Evolutionary conservation across 2,888 invertebrate species (phyloP).

Genomic region (Silvanus unidentatus): DNA sequence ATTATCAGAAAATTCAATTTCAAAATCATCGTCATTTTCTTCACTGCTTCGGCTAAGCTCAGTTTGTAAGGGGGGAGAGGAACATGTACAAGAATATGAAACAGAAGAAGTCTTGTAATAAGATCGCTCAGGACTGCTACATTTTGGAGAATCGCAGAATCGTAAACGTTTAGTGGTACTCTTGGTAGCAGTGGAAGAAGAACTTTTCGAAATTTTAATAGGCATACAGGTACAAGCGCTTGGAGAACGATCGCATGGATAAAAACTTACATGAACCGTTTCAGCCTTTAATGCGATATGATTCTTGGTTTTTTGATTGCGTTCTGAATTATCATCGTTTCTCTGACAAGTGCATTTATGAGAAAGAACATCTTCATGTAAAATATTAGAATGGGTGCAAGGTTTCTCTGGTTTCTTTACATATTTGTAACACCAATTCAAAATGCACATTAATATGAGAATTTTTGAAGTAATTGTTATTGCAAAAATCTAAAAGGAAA

Average conservation of each 20-base stretch:
- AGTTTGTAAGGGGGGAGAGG: conserved; percentile 7
- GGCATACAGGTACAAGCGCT: conserved; percentile 12
- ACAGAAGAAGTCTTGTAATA: too few relatives aligned
- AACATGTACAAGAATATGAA: too few relatives aligned
- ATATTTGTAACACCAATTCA: conserved; percentile 34
- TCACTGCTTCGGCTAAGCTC: conserved; percentile 8
- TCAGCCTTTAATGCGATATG: conserved; percentile 11
- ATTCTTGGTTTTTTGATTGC: not conserved
- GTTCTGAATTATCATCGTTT: too few relatives aligned
- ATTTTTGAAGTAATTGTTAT: conserved; percentile 31
- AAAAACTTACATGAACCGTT: conserved; percentile 22
- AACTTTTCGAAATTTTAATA: conserved; percentile 9
- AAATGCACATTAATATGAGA: conserved; percentile 31
- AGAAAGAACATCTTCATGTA: conserved; percentile 15
- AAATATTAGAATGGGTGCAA: conserved; percentile 4
- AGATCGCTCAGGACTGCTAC: conserved; percentile 4
- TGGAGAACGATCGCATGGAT: conserved; percentile 10
- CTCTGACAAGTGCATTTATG: not conserved
- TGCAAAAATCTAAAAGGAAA: conserved; percentile 25
- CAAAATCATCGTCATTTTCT: conserved; percentile 12
- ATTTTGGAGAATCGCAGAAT: conserved; percentile 3
- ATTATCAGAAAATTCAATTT: conserved; percentile 9
- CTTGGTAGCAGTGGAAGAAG: conserved; percentile 6
- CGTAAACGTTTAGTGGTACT: conserved; percentile 8
- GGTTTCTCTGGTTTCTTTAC: conserved; percentile 15